Conservation (phyloP, 1,140 invertebrate genomes). For the Trialeurodes vaporariorum region DNA sequence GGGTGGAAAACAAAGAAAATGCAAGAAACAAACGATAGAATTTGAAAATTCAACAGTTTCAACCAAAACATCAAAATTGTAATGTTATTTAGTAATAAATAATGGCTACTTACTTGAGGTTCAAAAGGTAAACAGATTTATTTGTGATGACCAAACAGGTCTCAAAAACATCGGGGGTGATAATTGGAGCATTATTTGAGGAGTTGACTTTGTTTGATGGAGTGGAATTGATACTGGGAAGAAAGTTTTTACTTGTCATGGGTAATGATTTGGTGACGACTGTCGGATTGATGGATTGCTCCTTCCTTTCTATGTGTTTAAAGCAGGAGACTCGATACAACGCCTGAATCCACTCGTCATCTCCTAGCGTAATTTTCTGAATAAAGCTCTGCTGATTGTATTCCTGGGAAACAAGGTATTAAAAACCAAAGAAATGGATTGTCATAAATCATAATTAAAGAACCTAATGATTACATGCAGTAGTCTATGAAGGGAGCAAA, state of each 20-base stretch:
- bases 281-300: not conserved
- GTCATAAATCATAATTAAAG: too few relatives aligned
- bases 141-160: not conserved
- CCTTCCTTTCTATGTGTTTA: not conserved
- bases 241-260: not conserved
- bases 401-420: not conserved
- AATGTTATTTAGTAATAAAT: too few relatives aligned
- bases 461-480: too few relatives aligned
- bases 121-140: not conserved
- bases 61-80: too few relatives aligned
- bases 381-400: not conserved
- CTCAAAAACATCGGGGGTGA: not conserved
- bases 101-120: not conserved
- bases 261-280: not conserved
- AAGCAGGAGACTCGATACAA: not conserved
- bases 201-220: not conserved
- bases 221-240: not conserved
- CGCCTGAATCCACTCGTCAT: not conserved
- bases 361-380: not conserved
- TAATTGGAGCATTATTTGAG: not conserved
- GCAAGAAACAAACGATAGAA: too few relatives aligned
- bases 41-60: too few relatives aligned
- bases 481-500: too few relatives aligned
- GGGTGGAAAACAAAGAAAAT: too few relatives aligned
- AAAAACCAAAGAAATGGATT: too few relatives aligned